Conservation (phyloP, 2,888 invertebrate genomes). For the Chamaedrilus cognettii region DNA sequence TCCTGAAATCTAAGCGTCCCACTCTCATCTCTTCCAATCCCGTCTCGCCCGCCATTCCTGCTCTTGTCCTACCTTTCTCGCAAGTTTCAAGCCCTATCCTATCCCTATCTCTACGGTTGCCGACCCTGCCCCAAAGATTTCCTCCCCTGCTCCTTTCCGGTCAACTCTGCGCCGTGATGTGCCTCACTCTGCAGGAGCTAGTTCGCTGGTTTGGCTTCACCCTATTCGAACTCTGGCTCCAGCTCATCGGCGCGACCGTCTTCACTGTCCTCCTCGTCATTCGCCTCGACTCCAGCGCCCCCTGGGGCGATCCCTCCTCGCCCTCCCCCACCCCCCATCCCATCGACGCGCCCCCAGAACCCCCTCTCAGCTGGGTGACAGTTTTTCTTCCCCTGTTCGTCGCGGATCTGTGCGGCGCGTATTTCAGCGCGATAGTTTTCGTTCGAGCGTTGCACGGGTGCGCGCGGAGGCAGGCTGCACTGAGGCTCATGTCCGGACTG, state of each 20-base stretch:
- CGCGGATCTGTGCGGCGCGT: constrained; percentile 88
- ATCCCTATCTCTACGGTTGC: too few relatives aligned
- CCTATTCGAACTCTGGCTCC: constrained; percentile 92
- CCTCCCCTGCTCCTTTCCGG: neutral
- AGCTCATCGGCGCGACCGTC: constrained; percentile 77
- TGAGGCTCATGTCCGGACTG: constrained; percentile 80
- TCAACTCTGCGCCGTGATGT: constrained; percentile 64
- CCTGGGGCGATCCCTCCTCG: neutral
- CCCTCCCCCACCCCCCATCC: neutral
- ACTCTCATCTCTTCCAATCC: too few relatives aligned
- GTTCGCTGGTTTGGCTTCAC: constrained; percentile 94
- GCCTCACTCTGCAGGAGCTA: constrained; percentile 85
- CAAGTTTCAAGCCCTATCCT: too few relatives aligned
- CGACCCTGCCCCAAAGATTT: too few relatives aligned
- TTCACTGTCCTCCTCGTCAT: constrained; percentile 83
- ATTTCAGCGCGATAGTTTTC: constrained; percentile 93
- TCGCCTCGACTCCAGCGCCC: constrained; percentile 68
- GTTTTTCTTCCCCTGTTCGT: constrained; percentile 90
- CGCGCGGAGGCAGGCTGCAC: constrained; percentile 70
- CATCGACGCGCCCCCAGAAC: too few relatives aligned
- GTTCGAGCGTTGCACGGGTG: constrained; percentile 85
- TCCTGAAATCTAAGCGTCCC: too few relatives aligned
- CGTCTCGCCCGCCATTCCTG: too few relatives aligned
- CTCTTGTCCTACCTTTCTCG: too few relatives aligned
- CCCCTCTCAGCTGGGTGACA: constrained; percentile 77